These are phyloP conservation scores for Dissostichus mawsoni DNA, from an alignment of 2,113 vertebrate genomes.

Conservation along the genomic window DNA sequence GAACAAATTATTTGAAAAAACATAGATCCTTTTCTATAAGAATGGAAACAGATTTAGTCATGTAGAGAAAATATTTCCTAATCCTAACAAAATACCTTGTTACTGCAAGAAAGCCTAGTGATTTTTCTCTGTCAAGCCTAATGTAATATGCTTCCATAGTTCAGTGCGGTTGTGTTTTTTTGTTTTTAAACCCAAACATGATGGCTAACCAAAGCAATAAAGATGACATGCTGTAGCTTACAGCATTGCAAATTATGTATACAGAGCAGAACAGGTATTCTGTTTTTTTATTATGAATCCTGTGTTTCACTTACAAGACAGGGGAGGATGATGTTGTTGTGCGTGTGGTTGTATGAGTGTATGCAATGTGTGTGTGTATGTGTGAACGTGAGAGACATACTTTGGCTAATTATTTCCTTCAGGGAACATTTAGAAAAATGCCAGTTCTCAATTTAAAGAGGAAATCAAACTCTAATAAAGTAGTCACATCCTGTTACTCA, in stretches of 20 bases:
- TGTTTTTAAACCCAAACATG: slow-evolving; percentile 17
- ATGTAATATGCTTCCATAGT: slow-evolving; percentile 5
- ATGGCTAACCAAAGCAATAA: slow-evolving; percentile 19
- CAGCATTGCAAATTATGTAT: slow-evolving; percentile 21
- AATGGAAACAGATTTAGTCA: slow-evolving; percentile 34
- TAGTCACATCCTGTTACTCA: slow-evolving; percentile 31
- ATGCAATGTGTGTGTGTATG: background rate
- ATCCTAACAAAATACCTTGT: slow-evolving; percentile 58
- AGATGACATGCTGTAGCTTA: background rate
- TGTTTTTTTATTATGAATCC: slow-evolving; percentile 28
- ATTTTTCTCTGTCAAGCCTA: slow-evolving; percentile 49
- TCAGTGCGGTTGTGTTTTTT: background rate
- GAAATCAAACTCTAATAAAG: slow-evolving; percentile 56
- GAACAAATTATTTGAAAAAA: background rate
- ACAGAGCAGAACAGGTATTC: slow-evolving; percentile 6
- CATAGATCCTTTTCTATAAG: slow-evolving; percentile 27
- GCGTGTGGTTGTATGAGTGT: background rate
- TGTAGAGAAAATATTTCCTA: slow-evolving; percentile 38
- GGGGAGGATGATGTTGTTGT: slow-evolving; percentile 11
- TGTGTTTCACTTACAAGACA: slow-evolving; percentile 23
- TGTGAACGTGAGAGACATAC: background rate
- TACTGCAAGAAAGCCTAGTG: slow-evolving; percentile 10
- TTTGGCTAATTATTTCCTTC: slow-evolving; percentile 23
- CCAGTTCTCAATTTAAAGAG: slow-evolving; percentile 26
- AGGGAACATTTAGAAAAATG: slow-evolving; percentile 58